A percentile compares a stretch with the other conserved stretches of the same genome.
These are phyloP conservation scores for Pachycephala philippinensis DNA, from an alignment of 2,113 vertebrate genomes.

Conservation along the genomic window DNA sequence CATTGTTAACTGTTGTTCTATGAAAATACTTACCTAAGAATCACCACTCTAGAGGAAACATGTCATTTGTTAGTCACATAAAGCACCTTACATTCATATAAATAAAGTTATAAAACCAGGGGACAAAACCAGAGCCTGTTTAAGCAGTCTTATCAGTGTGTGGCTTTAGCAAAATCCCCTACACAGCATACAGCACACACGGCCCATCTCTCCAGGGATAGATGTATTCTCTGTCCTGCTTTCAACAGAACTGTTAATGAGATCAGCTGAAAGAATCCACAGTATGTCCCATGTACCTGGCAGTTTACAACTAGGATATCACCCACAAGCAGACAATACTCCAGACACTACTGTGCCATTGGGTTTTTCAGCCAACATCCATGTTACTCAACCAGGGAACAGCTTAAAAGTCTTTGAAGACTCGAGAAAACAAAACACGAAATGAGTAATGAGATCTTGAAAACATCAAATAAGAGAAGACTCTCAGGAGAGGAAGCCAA, in stretches of 20 bases:
- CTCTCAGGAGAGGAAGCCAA: background rate
- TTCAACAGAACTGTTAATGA: background rate
- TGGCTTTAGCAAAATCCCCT: background rate
- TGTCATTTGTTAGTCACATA: background rate
- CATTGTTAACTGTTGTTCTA: background rate
- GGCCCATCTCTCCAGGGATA: background rate
- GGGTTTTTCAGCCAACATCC: background rate
- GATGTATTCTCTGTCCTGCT: background rate
- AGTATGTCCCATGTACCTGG: background rate
- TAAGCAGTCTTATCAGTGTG: background rate
- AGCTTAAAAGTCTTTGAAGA: background rate
- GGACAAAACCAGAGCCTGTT: background rate
- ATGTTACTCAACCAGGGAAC: background rate
- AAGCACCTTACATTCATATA: background rate
- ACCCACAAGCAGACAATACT: background rate
- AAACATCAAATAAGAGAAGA: background rate
- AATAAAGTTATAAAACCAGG: background rate
- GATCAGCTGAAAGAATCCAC: background rate
- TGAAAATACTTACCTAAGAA: background rate
- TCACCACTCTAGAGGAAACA: background rate
- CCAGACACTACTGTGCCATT: background rate
- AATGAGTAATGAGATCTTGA: background rate
- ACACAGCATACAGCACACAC: background rate
- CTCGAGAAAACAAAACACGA: background rate
- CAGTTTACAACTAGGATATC: background rate